Conservation (phyloP, 2,113 vertebrate species). For the Campylorhamphus procurvoides region DNA sequence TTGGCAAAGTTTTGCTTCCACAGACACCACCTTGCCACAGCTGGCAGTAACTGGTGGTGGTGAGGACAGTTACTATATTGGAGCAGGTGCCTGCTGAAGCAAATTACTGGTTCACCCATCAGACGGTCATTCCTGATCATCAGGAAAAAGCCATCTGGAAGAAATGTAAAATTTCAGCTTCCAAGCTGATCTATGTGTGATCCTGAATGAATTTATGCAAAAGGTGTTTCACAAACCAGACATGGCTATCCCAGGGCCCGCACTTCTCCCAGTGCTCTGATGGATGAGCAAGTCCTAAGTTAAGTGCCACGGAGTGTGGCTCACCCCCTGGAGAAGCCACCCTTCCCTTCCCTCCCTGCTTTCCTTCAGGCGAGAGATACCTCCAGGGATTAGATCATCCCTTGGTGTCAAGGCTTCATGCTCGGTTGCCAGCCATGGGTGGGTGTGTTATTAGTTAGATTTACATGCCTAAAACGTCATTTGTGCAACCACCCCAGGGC, state of each 20-base stretch:
- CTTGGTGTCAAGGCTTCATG: background rate
- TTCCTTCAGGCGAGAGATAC: constrained; percentile 33
- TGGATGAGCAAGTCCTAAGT: background rate
- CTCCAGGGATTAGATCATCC: constrained; percentile 31
- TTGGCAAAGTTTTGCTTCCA: background rate
- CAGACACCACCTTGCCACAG: background rate
- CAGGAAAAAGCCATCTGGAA: background rate
- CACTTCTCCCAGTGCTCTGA: background rate
- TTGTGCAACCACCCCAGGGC: constrained; percentile 33
- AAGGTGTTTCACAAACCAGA: background rate
- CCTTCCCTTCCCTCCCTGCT: background rate
- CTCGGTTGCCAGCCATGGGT: background rate
- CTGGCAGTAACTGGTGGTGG: background rate
- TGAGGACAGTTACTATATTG: background rate
- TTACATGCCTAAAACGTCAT: constrained; percentile 49
- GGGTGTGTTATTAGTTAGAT: constrained; percentile 32
- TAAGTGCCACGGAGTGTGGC: background rate
- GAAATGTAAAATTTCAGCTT: background rate
- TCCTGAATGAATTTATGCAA: background rate
- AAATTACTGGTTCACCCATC: background rate
- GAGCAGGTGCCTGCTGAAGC: background rate
- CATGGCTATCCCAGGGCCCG: background rate
- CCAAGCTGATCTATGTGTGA: background rate
- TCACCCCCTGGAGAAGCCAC: background rate
- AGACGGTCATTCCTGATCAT: background rate